phyloP scores from a whole-genome alignment of 2,113 vertebrate species.

The Otocyon megalotis region DNA sequence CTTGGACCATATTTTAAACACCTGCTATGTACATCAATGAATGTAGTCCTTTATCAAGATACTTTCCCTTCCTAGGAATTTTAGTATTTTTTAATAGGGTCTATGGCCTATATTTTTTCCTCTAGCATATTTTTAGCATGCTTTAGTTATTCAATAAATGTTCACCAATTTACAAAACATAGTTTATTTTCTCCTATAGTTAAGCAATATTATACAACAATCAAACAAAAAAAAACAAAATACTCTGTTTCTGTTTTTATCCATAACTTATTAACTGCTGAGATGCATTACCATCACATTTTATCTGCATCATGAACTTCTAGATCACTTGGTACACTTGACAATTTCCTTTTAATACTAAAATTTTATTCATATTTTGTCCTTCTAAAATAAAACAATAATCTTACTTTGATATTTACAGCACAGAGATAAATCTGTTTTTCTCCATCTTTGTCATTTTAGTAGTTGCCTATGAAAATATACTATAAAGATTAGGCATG shows the following conservation, averaged over 20 bases:
- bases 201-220: background rate
- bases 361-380: slow-evolving; percentile 63
- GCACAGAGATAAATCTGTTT: background rate
- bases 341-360: slow-evolving; percentile 63
- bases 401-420: background rate
- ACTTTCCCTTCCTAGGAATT: background rate
- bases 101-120: background rate
- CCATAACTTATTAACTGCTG: background rate
- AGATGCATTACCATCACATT: background rate
- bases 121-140: background rate
- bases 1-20: background rate
- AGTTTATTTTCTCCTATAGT: background rate
- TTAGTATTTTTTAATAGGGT: background rate
- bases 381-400: background rate
- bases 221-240: too few relatives aligned
- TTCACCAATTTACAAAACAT: background rate
- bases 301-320: slow-evolving; percentile 30
- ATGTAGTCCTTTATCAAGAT: background rate
- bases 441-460: background rate
- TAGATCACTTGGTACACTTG: slow-evolving; percentile 16
- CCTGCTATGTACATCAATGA: background rate
- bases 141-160: background rate
- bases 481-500: background rate
- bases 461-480: background rate
- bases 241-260: background rate